A percentile compares a stretch with the other conserved stretches of the same genome.
phyloP scores from a whole-genome alignment of 2,888 invertebrate species.

The Synanthedon formicaeformis region DNA sequence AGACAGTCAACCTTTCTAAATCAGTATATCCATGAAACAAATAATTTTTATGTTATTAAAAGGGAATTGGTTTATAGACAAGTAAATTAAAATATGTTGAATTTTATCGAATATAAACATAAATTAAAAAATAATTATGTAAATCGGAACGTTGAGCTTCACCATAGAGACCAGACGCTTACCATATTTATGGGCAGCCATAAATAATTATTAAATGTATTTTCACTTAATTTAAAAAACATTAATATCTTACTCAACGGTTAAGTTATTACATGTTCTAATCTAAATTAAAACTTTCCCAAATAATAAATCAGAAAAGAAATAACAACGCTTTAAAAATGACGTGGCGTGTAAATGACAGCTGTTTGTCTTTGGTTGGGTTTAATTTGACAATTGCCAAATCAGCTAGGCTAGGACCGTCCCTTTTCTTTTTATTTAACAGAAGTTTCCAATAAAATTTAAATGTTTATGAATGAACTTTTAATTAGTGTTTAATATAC shows the following conservation, averaged over 20 bases:
- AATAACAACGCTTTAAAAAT: slow-evolving; percentile 27
- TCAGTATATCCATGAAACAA: too few relatives aligned
- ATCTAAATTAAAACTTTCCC: too few relatives aligned
- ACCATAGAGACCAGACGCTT: slow-evolving; percentile 38
- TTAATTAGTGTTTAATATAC: slow-evolving; percentile 17
- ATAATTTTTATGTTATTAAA: too few relatives aligned
- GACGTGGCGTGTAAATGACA: slow-evolving; percentile 64
- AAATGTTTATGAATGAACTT: slow-evolving; percentile 43
- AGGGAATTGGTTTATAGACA: too few relatives aligned
- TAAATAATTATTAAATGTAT: slow-evolving; percentile 1
- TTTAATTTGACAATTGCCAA: slow-evolving; percentile 55
- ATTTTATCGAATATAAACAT: too few relatives aligned
- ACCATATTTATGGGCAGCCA: slow-evolving; percentile 14
- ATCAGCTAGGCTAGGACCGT: slow-evolving; percentile 45
- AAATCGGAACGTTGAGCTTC: slow-evolving; percentile 27
- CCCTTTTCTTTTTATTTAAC: background rate
- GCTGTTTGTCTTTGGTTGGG: slow-evolving; percentile 46
- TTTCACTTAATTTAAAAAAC: slow-evolving; percentile 1
- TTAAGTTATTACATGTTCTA: too few relatives aligned
- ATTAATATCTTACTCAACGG: too few relatives aligned
- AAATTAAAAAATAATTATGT: slow-evolving; percentile 2
- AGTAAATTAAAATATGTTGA: too few relatives aligned
- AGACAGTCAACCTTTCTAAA: too few relatives aligned
- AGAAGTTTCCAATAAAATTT: background rate
- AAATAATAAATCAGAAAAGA: too few relatives aligned